Evolutionary conservation across 2,888 invertebrate species (phyloP), one percentile per base, ranked within the genome.

Genomic region (Villa cingulata): DNA sequence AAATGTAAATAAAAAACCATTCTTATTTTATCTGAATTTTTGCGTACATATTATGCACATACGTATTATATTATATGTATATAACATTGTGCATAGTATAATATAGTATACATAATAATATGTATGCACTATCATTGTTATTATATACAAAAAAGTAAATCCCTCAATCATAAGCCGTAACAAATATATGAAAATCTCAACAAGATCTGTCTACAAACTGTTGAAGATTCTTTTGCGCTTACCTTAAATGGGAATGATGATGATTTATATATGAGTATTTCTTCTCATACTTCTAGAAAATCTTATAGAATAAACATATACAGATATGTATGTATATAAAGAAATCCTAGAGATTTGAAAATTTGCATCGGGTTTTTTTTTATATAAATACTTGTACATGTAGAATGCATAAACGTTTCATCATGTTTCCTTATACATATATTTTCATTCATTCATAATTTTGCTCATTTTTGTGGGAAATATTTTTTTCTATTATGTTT

Each of bases 81-180:
- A n/a, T n/a, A n/a, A n/a, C n/a, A n/a, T n/a, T n/a, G n/a, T n/a
- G n/a, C n/a, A n/a, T n/a, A n/a, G n/a, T n/a, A n/a, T n/a, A n/a
- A n/a, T n/a, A n/a, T n/a, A n/a, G n/a, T n/a, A n/a, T n/a, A n/a
- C n/a, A n/a, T n/a, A n/a, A n/a, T n/a, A n/a, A n/a, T n/a, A n/a
- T n/a, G n/a, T n/a, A n/a, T n/a, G n/a, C n/a, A n/a, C n/a, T n/a
- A n/a, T n/a, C n/a, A n/a, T 27, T 6, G 27, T 27, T 27, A 9
- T 27, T 27, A 12, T 32, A 12, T 14, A 32, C 12, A 32, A 12
- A 32, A 32, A 36, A 41, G 40, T 36, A 32, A 46, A 46, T 46
- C 45, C 41, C 17, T 41, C 45, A 46, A 41, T 46, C 41, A 46
- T 46, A 40, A 46, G 45, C 45, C 45, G 41, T 32, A 32, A 32